Evolutionary conservation across 1,140 invertebrate species (phyloP).

Genomic region (roundworm (Caenorhabditis elegans)): WBcel235 BX284602.5:5634501-5635000

Average conservation of each 20-base stretch:
- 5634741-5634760: neutral
- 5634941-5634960: neutral
- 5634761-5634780: neutral
- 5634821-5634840: neutral
- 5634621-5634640: no score
- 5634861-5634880: conserved; percentile 7
- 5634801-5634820: neutral
- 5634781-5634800: conserved; percentile 3
- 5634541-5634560: no score
- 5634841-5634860: neutral
- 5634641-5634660: no score
- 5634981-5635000: neutral
- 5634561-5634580: no score
- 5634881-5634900: neutral
- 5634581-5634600: no score
- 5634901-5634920: neutral
- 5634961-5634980: neutral
- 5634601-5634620: no score
- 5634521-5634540: no score
- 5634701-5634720: no score
- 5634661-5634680: no score
- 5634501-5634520: no score
- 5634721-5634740: neutral
- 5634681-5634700: no score
- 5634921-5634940: no score